A percentile compares a stretch with the other conserved stretches of the same genome.
phyloP scores from a whole-genome alignment of 2,888 invertebrate species.

The Tanytarsus gracilentus region DNA sequence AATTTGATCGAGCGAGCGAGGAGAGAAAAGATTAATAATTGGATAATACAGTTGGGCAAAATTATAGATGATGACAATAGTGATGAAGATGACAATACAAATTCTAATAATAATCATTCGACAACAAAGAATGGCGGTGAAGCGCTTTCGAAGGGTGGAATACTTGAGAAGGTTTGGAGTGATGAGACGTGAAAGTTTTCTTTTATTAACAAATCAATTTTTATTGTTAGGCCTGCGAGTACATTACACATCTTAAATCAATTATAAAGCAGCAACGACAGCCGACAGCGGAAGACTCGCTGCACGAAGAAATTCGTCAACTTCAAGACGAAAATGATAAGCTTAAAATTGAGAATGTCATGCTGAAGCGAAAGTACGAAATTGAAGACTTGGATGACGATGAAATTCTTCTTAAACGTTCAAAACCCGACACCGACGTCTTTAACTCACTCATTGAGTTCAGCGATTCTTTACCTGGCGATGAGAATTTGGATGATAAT shows the following conservation, averaged over 20 bases:
- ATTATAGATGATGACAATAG: conserved; percentile 25
- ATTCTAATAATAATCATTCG: conserved; percentile 13
- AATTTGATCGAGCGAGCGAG: conserved; percentile 24
- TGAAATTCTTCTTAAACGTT: conserved; percentile 12
- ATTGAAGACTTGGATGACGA: conserved; percentile 22
- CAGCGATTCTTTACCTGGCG: conserved; percentile 14
- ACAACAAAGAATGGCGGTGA: conserved; percentile 24
- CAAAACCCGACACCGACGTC: conserved; percentile 18
- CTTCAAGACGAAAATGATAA: conserved; percentile 18
- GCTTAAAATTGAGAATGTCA: conserved; percentile 15
- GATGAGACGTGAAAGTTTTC: background rate
- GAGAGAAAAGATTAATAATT: conserved; percentile 26
- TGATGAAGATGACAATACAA: conserved; percentile 16
- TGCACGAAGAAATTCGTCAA: conserved; percentile 3
- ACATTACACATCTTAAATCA: conserved; percentile 24
- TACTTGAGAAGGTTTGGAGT: conserved; percentile 10
- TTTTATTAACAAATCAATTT: background rate
- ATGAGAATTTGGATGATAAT: conserved; percentile 6
- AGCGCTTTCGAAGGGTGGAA: conserved; percentile 22
- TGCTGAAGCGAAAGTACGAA: conserved; percentile 20
- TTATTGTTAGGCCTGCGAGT: conserved; percentile 23
- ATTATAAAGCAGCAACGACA: conserved; percentile 2
- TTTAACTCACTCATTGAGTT: conserved; percentile 22
- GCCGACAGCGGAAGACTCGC: background rate
- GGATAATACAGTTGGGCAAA: conserved; percentile 26